phyloP scores from a whole-genome alignment of 2,888 invertebrate species.

The Nesidiocoris tenuis region DNA sequence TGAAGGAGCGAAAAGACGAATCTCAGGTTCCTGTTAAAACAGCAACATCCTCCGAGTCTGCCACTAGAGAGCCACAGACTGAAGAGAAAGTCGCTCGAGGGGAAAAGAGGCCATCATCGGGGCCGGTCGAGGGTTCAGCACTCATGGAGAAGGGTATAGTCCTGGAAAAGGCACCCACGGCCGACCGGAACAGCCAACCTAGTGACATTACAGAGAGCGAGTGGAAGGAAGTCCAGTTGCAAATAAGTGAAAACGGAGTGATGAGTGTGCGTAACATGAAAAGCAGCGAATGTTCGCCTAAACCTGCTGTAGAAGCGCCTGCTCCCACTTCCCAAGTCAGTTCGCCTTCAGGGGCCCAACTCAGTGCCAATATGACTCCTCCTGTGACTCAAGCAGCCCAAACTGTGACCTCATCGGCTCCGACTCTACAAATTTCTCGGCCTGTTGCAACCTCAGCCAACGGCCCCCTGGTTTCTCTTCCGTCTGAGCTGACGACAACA shows the following conservation, averaged over 20 bases:
- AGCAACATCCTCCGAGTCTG: not conserved
- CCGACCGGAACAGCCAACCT: conserved; percentile 16
- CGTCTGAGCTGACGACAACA: conserved; percentile 40
- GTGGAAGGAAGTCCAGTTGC: conserved; percentile 66
- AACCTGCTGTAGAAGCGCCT: conserved; percentile 46
- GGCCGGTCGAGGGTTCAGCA: not conserved
- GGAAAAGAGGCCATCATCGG: conserved; percentile 24
- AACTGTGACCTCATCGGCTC: not conserved
- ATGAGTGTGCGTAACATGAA: conserved; percentile 59
- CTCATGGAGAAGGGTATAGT: conserved; percentile 20
- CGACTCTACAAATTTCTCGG: not conserved
- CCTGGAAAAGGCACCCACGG: not conserved
- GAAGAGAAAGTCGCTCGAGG: conserved; percentile 14
- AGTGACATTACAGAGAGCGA: conserved; percentile 52
- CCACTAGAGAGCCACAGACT: conserved; percentile 10
- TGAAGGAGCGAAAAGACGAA: conserved; percentile 42
- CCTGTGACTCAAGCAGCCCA: conserved; percentile 3
- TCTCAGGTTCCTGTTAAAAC: not conserved
- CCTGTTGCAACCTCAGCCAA: conserved; percentile 26
- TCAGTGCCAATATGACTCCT: conserved; percentile 17
- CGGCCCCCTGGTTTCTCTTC: conserved; percentile 23
- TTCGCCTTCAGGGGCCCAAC: conserved; percentile 16
- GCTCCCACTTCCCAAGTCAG: conserved; percentile 8
- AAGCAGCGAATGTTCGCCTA: conserved; percentile 45
- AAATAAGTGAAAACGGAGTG: conserved; percentile 66